A percentile compares a stretch with the other conserved stretches of the same genome.
phyloP scores from a whole-genome alignment of 2,113 vertebrate genomes.

The Tenrec ecaudatus region DNA sequence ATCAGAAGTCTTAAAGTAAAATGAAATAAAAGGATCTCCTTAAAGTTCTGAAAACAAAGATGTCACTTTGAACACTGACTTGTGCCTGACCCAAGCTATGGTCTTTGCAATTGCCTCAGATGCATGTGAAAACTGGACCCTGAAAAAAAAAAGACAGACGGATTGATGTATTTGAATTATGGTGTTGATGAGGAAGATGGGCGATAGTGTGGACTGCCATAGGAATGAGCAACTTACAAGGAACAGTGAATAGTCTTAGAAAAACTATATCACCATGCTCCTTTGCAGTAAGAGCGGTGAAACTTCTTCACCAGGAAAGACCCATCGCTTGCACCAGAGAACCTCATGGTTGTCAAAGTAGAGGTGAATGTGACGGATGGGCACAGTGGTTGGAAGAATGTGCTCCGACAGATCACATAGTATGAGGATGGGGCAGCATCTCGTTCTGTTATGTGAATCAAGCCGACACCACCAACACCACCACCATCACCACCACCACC shows the following conservation, averaged over 20 bases:
- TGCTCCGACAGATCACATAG: neutral
- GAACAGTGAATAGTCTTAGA: neutral
- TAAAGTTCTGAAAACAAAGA: neutral
- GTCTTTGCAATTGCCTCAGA: neutral
- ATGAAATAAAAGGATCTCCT: neutral
- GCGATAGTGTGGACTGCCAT: neutral
- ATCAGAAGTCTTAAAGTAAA: too few relatives aligned
- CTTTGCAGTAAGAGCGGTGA: neutral
- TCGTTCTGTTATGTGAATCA: neutral
- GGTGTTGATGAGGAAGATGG: neutral
- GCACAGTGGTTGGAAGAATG: neutral
- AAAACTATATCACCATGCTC: neutral
- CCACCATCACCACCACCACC: neutral
- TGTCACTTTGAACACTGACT: neutral
- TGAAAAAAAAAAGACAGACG: neutral
- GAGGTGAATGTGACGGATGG: neutral
- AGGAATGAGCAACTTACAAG: neutral
- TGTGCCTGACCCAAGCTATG: neutral
- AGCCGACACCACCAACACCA: neutral
- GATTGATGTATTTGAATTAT: neutral
- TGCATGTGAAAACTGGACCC: neutral
- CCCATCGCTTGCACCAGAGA: neutral
- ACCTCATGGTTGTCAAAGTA: neutral
- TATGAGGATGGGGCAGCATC: neutral
- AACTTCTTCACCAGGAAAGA: neutral